phyloP scores from a whole-genome alignment of 2,888 invertebrate genomes.

The Sipha maydis region DNA sequence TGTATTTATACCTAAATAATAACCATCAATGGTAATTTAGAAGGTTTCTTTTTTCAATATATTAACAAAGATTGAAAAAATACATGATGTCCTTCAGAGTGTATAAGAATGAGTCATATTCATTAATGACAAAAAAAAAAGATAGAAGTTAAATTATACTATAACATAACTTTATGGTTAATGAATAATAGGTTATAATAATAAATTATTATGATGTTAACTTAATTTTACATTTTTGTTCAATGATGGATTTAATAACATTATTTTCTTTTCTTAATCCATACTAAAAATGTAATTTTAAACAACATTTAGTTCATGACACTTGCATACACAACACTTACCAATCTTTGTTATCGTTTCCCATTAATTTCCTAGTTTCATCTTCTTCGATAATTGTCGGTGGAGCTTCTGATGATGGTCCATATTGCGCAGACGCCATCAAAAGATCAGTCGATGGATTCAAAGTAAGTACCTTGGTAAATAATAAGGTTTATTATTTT shows the following conservation, averaged over 20 bases:
- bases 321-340: conserved; percentile 67
- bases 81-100: conserved; percentile 56
- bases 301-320: conserved; percentile 24
- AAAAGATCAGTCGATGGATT: conserved; percentile 82
- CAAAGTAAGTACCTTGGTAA: conserved; percentile 71
- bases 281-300: conserved; percentile 7
- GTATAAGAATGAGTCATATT: conserved; percentile 49
- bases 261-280: neutral
- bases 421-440: conserved; percentile 79
- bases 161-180: conserved; percentile 9
- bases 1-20: neutral
- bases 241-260: conserved; percentile 12
- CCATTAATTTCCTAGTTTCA: conserved; percentile 80
- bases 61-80: conserved; percentile 29
- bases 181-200: conserved; percentile 35
- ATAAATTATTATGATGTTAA: conserved; percentile 13
- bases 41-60: conserved; percentile 2
- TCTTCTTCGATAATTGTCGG: conserved; percentile 72
- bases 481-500: conserved; percentile 21
- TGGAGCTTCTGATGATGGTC: conserved; percentile 79
- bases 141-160: conserved; percentile 5
- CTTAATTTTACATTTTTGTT: conserved; percentile 5
- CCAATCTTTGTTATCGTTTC: conserved; percentile 78
- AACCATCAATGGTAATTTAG: conserved; percentile 18
- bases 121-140: conserved; percentile 38